These are phyloP conservation scores for Papilio polytes DNA, from an alignment of 1,140 invertebrate species.

Conservation along the genomic window DNA sequence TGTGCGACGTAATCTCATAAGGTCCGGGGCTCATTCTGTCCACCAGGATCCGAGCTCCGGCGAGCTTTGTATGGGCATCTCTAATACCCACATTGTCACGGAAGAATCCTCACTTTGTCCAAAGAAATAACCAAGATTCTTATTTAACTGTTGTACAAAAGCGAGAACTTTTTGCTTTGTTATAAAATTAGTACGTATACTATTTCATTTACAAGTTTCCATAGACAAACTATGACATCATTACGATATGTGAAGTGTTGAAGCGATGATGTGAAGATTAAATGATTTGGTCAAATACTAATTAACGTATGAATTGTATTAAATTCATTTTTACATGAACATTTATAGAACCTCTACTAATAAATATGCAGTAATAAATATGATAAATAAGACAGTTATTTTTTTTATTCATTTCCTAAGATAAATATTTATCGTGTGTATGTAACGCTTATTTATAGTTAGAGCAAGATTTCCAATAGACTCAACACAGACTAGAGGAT, in stretches of 20 bases:
- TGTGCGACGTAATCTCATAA: constrained; percentile 71
- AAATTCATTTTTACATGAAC: too few species aligned
- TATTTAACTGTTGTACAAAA: constrained; percentile 44
- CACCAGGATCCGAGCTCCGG: constrained; percentile 54
- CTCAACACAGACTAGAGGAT: constrained; percentile 40
- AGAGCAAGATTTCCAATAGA: constrained; percentile 30
- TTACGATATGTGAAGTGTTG: too few species aligned
- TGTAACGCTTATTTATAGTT: neutral
- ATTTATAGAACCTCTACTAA: too few species aligned
- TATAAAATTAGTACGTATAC: neutral
- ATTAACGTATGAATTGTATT: too few species aligned
- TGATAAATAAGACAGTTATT: too few species aligned
- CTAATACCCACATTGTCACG: constrained; percentile 68
- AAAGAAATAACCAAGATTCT: constrained; percentile 55
- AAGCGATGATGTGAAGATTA: neutral
- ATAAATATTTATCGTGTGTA: neutral
- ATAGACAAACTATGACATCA: neutral
- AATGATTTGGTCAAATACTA: neutral
- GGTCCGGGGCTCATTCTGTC: constrained; percentile 65
- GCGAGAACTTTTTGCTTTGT: constrained; percentile 11
- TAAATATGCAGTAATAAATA: too few species aligned
- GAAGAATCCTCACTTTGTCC: constrained; percentile 52
- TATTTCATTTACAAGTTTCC: constrained; percentile 13
- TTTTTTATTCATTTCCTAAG: neutral
- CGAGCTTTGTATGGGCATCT: constrained; percentile 77